phyloP scores from a whole-genome alignment of 2,888 invertebrate genomes.

The Lycaena phlaeas region DNA sequence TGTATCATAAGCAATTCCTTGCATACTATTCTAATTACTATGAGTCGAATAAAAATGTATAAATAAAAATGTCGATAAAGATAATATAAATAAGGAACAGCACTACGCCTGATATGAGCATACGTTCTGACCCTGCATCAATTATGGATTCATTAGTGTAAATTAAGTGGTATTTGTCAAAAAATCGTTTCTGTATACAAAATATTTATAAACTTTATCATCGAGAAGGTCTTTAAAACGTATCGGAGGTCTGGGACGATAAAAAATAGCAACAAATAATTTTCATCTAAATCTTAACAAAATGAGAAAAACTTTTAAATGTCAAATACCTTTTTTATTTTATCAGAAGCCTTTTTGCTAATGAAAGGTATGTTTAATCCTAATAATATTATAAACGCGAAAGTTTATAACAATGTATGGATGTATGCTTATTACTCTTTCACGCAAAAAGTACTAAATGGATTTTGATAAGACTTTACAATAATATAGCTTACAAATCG shows the following conservation, averaged over 20 bases:
- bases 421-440: too few relatives aligned
- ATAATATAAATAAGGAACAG: constrained; percentile 2
- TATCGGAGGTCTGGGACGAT: constrained; percentile 5
- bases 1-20: too few relatives aligned
- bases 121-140: constrained; percentile 33
- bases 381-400: too few relatives aligned
- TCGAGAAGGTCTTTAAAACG: constrained; percentile 25
- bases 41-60: too few relatives aligned
- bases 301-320: constrained; percentile 29
- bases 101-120: background rate
- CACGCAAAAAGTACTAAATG: too few relatives aligned
- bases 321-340: constrained; percentile 39
- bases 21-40: too few relatives aligned
- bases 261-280: constrained; percentile 18
- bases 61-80: background rate
- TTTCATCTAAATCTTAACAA: constrained; percentile 17
- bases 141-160: constrained; percentile 65
- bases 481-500: too few relatives aligned
- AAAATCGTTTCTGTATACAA: constrained; percentile 48
- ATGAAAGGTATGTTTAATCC: too few relatives aligned
- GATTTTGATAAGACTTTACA: too few relatives aligned
- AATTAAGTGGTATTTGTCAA: constrained; percentile 72
- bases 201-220: constrained; percentile 60
- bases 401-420: too few relatives aligned
- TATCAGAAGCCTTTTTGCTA: constrained; percentile 53